These are phyloP conservation scores for Ptychochromis oligacanthus DNA, from an alignment of 2,113 vertebrate genomes.

Conservation along the genomic window DNA sequence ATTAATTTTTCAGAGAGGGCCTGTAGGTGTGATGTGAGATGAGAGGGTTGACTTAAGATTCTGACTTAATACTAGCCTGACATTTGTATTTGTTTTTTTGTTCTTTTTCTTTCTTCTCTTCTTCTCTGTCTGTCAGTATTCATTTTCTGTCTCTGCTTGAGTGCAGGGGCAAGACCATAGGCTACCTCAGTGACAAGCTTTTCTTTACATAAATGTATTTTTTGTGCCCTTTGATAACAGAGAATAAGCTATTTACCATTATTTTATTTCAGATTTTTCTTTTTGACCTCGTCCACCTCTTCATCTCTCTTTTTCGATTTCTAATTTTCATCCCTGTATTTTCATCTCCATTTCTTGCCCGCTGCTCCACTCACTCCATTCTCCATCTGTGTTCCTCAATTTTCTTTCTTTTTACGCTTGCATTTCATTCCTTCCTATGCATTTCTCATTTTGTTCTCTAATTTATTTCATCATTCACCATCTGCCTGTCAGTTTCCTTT, in stretches of 20 bases:
- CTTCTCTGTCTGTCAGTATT: conserved; percentile 61
- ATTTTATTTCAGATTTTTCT: conserved; percentile 18
- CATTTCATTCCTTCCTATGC: conserved; percentile 47
- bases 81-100: conserved; percentile 48
- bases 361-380: conserved; percentile 41
- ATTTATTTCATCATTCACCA: conserved; percentile 69
- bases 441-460: conserved; percentile 58
- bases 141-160: conserved; percentile 69
- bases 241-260: conserved; percentile 43
- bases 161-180: conserved; percentile 55
- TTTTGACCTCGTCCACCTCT: neutral
- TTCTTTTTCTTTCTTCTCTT: conserved; percentile 1
- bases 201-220: conserved; percentile 49
- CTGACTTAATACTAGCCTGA: conserved; percentile 54
- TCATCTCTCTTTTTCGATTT: conserved; percentile 32
- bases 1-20: conserved; percentile 52
- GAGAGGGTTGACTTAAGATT: conserved; percentile 53
- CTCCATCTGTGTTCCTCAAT: conserved; percentile 29
- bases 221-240: conserved; percentile 18
- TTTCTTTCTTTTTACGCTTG: conserved; percentile 26
- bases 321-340: conserved; percentile 48
- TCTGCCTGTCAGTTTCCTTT: conserved; percentile 64
- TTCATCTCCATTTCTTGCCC: conserved; percentile 44
- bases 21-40: conserved; percentile 32
- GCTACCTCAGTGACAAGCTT: conserved; percentile 54